These are phyloP conservation scores for Drosophila meridiana DNA, from an alignment of 2,888 invertebrate species.

Conservation along the genomic window DNA sequence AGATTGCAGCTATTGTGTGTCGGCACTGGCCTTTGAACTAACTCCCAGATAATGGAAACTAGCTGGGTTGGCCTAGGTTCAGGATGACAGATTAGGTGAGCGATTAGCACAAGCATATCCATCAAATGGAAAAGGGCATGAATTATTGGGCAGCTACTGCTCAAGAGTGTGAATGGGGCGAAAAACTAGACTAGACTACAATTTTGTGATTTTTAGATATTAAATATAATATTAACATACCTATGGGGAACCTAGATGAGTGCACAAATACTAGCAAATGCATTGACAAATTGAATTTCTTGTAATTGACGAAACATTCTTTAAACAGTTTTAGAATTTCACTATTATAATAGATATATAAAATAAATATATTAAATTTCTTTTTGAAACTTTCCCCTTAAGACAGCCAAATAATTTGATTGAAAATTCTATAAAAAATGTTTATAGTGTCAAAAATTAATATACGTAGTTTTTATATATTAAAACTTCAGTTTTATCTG, in stretches of 20 bases:
- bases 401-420: no score
- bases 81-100: constrained; percentile 21
- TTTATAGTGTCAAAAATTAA: no score
- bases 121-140: background rate
- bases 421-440: no score
- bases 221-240: no score
- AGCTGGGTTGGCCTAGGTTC: constrained; percentile 57
- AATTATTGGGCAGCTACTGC: background rate
- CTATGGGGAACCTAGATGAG: no score
- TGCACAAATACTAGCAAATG: no score
- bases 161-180: background rate
- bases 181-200: no score
- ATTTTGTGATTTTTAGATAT: background rate
- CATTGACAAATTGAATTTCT: no score
- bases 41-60: constrained; percentile 20
- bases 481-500: background rate
- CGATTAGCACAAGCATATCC: background rate
- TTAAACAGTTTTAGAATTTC: background rate
- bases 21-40: constrained; percentile 51
- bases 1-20: constrained; percentile 19
- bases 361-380: no score
- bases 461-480: background rate
- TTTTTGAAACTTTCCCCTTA: no score
- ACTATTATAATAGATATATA: no score
- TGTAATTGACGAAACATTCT: background rate